phyloP scores from a whole-genome alignment of 2,113 vertebrate genomes.

The Mirounga angustirostris region DNA sequence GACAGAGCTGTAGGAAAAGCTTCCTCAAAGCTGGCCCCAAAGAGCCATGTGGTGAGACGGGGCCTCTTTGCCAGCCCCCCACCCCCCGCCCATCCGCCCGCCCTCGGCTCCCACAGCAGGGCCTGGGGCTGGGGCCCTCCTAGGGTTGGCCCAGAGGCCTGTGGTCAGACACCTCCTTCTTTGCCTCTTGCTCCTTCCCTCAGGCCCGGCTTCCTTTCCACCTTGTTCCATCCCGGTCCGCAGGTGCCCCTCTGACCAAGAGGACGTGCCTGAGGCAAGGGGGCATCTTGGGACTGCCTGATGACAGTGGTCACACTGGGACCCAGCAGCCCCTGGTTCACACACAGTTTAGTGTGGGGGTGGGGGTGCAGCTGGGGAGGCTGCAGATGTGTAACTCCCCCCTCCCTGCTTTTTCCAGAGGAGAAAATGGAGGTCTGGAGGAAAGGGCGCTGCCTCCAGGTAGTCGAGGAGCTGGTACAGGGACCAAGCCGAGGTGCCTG shows the following conservation, averaged over 20 bases:
- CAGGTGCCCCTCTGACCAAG: background rate
- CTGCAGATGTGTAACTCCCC: too few species aligned
- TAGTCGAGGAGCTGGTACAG: background rate
- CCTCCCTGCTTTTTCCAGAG: background rate
- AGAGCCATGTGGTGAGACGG: background rate
- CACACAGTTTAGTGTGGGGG: background rate
- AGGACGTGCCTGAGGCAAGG: background rate
- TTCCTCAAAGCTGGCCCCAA: slow-evolving; percentile 72
- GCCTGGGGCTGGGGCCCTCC: background rate
- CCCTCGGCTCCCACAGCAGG: background rate
- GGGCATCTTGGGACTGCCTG: background rate
- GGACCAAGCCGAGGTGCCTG: background rate
- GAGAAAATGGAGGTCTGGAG: background rate
- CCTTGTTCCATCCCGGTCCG: background rate
- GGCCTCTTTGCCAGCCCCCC: background rate
- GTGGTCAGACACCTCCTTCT: background rate
- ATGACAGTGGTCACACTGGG: background rate
- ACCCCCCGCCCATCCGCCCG: background rate
- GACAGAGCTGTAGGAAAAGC: slow-evolving; percentile 80
- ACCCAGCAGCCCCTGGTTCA: background rate
- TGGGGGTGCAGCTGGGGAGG: background rate
- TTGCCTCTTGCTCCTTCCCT: background rate
- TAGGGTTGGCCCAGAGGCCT: background rate
- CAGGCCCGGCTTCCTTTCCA: background rate
- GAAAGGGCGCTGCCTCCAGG: background rate